Conservation (phyloP, 2,113 vertebrate species). For the Oreochromis aureus region DNA sequence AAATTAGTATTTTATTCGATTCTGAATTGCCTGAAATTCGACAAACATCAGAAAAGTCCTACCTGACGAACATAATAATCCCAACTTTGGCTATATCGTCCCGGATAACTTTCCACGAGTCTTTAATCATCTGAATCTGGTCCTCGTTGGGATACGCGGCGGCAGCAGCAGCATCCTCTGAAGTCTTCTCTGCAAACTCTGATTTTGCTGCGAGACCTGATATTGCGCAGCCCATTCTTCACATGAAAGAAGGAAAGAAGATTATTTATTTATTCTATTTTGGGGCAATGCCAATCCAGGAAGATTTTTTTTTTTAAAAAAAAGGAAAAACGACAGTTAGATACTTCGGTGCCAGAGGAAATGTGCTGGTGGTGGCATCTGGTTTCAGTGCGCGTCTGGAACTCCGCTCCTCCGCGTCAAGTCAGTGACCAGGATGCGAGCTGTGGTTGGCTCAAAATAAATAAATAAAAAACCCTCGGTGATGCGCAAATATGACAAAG, state of each 20-base stretch:
- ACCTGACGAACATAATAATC: constrained; percentile 80
- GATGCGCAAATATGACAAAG: too few species aligned
- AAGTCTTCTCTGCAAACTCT: constrained; percentile 29
- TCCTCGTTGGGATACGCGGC: constrained; percentile 35
- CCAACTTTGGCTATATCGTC: constrained; percentile 79
- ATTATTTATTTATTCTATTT: neutral
- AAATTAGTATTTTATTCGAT: neutral
- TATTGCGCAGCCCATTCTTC: constrained; percentile 75
- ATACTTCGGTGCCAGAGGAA: neutral
- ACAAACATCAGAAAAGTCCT: neutral
- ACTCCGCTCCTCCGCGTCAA: neutral
- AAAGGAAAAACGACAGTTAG: neutral
- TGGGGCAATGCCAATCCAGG: neutral
- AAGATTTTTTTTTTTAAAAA: neutral
- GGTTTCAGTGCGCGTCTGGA: neutral
- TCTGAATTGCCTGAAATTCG: neutral
- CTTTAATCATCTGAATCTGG: constrained; percentile 72
- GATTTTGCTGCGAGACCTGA: constrained; percentile 64
- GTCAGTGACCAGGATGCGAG: neutral
- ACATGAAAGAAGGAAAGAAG: neutral
- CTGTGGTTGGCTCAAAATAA: neutral
- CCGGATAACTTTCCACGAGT: constrained; percentile 79
- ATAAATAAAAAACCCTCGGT: neutral
- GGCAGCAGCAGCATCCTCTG: constrained; percentile 25
- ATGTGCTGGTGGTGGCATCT: neutral